Conservation (phyloP, 2,888 invertebrate species). For the Auanema freiburgensis region DNA sequence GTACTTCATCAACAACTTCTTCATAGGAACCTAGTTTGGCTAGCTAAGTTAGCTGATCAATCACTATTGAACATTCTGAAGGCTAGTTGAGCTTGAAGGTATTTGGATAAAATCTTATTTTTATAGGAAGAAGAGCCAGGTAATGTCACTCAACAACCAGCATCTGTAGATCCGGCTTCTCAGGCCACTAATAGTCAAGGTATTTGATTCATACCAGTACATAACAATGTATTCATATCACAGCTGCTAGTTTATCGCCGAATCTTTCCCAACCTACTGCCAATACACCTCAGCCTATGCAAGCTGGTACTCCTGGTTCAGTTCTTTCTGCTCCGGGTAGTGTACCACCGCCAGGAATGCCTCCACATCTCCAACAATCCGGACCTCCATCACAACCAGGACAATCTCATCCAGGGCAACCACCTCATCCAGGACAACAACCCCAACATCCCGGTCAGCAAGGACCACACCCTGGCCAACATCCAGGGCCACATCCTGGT, state of each 20-base stretch:
- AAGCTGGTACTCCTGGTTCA: neutral
- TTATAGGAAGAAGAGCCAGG: neutral
- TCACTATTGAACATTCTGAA: slow-evolving; percentile 34
- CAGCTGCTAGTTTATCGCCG: too few species aligned
- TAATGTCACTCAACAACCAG: neutral
- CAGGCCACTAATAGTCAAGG: neutral
- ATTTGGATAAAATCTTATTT: neutral
- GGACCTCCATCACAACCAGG: slow-evolving; percentile 20
- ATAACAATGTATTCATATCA: neutral
- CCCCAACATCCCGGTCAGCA: slow-evolving; percentile 14
- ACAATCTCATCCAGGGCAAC: slow-evolving; percentile 4
- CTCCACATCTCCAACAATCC: slow-evolving; percentile 19
- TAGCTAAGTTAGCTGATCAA: slow-evolving; percentile 89
- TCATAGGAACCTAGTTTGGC: slow-evolving; percentile 90
- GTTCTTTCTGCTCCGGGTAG: slow-evolving; percentile 7
- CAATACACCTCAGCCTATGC: too few species aligned
- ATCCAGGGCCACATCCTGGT: slow-evolving; percentile 6
- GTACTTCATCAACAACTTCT: slow-evolving; percentile 82
- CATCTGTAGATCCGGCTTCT: neutral
- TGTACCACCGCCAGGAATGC: slow-evolving; percentile 10
- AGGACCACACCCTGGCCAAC: slow-evolving; percentile 21
- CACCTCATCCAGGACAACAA: neutral
- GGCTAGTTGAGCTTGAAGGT: slow-evolving; percentile 3
- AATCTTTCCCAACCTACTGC: too few species aligned
- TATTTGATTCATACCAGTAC: neutral